A percentile compares a stretch with the other conserved stretches of the same genome.
phyloP scores from a whole-genome alignment of 2,888 invertebrate species.

The Cremastobaeus sp. region DNA sequence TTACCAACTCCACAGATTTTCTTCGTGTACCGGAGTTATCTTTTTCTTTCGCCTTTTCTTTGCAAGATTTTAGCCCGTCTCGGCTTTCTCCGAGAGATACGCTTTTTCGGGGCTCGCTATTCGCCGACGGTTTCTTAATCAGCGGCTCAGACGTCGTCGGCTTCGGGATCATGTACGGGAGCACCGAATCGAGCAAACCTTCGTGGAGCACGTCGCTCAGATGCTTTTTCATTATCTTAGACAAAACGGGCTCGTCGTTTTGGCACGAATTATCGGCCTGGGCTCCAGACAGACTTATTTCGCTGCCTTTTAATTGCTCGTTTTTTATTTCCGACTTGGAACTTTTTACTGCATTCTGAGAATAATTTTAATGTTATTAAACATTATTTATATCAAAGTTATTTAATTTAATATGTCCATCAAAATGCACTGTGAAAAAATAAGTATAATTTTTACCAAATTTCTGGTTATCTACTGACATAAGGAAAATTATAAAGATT shows the following conservation, averaged over 20 bases:
- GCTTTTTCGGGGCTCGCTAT: slow-evolving; percentile 79
- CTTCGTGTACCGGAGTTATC: slow-evolving; percentile 46
- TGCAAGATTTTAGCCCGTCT: slow-evolving; percentile 26
- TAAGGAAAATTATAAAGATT: too few relatives aligned
- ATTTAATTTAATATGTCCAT: too few relatives aligned
- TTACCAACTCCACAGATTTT: slow-evolving; percentile 61
- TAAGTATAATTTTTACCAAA: too few relatives aligned
- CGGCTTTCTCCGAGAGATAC: slow-evolving; percentile 74
- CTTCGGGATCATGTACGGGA: slow-evolving; percentile 86
- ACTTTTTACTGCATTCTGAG: not conserved
- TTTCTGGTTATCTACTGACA: too few relatives aligned
- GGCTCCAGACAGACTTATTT: not conserved
- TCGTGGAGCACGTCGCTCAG: slow-evolving; percentile 86
- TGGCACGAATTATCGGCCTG: slow-evolving; percentile 15
- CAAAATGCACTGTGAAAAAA: too few relatives aligned
- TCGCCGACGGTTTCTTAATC: slow-evolving; percentile 79
- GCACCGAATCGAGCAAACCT: slow-evolving; percentile 89
- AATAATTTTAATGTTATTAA: slow-evolving; percentile 7
- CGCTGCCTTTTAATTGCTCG: not conserved
- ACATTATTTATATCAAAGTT: too few relatives aligned
- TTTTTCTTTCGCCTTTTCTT: slow-evolving; percentile 60
- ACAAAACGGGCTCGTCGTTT: slow-evolving; percentile 67
- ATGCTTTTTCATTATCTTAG: slow-evolving; percentile 75
- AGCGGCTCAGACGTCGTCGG: slow-evolving; percentile 80
- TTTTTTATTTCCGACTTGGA: slow-evolving; percentile 18